Percentiles rank a stretch among this genome's conserved stretches.
Evolutionary conservation across 2,888 invertebrate species (phyloP).

Genomic region (Yponomeuta malinellus): DNA sequence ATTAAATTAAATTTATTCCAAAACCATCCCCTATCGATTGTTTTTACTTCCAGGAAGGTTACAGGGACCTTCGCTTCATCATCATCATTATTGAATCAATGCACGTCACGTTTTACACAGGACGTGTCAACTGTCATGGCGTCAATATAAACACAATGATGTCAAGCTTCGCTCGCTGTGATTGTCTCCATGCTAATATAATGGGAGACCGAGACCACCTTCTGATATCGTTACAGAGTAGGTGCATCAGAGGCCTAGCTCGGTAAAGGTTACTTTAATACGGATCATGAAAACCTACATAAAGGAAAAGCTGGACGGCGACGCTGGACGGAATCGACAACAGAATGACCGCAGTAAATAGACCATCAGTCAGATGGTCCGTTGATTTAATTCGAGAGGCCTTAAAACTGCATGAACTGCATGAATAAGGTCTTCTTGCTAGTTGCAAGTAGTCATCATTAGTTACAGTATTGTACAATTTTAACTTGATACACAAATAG

Average conservation of each 20-base stretch:
- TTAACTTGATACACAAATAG: too few species aligned
- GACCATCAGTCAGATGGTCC: too few species aligned
- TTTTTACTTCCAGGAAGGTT: constrained; percentile 1
- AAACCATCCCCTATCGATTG: not conserved
- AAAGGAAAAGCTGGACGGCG: too few species aligned
- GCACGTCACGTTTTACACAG: constrained; percentile 52
- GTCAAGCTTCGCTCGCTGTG: constrained; percentile 43
- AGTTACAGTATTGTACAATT: too few species aligned
- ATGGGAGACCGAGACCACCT: constrained; percentile 39
- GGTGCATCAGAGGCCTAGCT: not conserved
- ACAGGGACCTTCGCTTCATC: not conserved
- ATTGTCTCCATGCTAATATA: constrained; percentile 56
- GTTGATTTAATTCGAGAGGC: too few species aligned
- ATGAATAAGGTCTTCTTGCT: too few species aligned
- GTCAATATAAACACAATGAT: constrained; percentile 38
- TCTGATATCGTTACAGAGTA: constrained; percentile 10
- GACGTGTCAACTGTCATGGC: constrained; percentile 53
- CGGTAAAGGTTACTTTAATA: not conserved
- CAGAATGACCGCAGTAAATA: too few species aligned
- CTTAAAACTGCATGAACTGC: too few species aligned
- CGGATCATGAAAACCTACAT: too few species aligned
- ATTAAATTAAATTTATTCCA: not conserved
- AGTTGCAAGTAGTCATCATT: too few species aligned
- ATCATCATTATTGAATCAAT: constrained; percentile 24
- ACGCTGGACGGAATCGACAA: too few species aligned